These are phyloP conservation scores for Ormyrus labotus DNA, from an alignment of 2,888 invertebrate genomes.

Conservation along the genomic window DNA sequence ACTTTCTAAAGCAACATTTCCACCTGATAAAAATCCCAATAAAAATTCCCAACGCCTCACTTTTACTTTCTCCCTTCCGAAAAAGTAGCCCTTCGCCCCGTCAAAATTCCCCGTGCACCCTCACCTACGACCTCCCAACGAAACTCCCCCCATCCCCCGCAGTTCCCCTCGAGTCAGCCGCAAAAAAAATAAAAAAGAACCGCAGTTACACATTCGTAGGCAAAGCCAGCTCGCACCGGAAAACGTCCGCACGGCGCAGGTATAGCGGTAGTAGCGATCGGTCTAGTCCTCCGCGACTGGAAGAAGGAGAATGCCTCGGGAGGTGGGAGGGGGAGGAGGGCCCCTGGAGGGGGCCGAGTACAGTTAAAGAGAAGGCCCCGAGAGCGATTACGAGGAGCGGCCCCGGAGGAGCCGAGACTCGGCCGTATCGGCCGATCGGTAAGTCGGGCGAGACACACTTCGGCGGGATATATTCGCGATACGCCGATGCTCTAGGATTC, in stretches of 20 bases:
- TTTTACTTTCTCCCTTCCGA: no score
- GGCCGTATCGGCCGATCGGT: constrained; percentile 47
- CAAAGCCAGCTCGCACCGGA: constrained; percentile 2
- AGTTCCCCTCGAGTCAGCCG: no score
- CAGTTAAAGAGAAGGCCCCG: constrained; percentile 66
- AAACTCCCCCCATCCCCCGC: no score
- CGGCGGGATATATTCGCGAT: not conserved
- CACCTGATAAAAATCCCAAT: no score
- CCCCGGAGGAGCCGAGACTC: constrained; percentile 14
- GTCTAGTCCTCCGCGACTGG: constrained; percentile 18
- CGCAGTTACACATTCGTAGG: no score
- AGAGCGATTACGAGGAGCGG: not conserved
- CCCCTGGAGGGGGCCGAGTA: constrained; percentile 62
- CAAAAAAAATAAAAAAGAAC: no score
- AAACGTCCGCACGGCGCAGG: constrained; percentile 4
- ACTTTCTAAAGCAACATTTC: no score
- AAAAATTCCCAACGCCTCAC: no score
- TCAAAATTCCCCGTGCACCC: no score
- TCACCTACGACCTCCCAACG: no score
- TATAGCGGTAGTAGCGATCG: not conserved
- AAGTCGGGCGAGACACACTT: constrained; percentile 56
- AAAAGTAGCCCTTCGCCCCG: no score
- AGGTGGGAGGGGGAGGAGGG: not conserved
- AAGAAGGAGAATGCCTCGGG: constrained; percentile 14
- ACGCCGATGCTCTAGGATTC: not conserved